Base-by-base conservation (phyloP, 2,113 vertebrate species). In the Rhinogobius similis region DNA sequence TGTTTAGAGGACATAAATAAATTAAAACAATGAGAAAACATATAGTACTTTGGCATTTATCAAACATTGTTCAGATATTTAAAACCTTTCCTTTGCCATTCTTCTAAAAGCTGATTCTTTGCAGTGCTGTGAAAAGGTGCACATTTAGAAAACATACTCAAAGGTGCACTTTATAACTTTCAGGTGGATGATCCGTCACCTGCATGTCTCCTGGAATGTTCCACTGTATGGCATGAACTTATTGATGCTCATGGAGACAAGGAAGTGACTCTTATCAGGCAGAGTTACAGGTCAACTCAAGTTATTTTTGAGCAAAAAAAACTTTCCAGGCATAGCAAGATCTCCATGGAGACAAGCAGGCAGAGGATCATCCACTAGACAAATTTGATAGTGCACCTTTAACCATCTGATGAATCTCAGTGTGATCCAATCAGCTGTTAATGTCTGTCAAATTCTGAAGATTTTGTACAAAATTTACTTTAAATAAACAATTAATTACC, bases 1-100 rank as follows among this genome's bases (percentile, higher is more conserved):
- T 46, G 44, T 82, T 77, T 62, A 87, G 66, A 81, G 65, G 50
- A 73, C 68, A 82, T 77, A 29, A 90, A 88, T 89, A 88, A 87
- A 86, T 87, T 79, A 79, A 81, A 76, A 78, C 78, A 84, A 76
- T 29, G 46, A 73, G 56, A 68, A 63, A 43, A 59, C 29, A 64
- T n/a, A 43, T 20, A 26, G 23, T 20, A n/a, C 29, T 65, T 38
- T 5, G 27, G 20, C 46, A 18, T 29, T 14, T 18, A 24, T 41
- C 16, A 50, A 69, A 76, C 50, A 65, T 72, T 70, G 38, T 72
- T 72, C 43, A 81, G 41, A 77, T 59, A 46, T n/a, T 65, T 43
- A 8, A 65, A 43, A 32, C 44, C 12, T 41, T 63, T 43, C 38
- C 21, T 21, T 38, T 62, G 32, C 2, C 11, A 62, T 32, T 7